Percentiles rank a stretch among this genome's conserved stretches.
Conservation (phyloP, 2,113 vertebrate species). For the Zingel zingel region DNA sequence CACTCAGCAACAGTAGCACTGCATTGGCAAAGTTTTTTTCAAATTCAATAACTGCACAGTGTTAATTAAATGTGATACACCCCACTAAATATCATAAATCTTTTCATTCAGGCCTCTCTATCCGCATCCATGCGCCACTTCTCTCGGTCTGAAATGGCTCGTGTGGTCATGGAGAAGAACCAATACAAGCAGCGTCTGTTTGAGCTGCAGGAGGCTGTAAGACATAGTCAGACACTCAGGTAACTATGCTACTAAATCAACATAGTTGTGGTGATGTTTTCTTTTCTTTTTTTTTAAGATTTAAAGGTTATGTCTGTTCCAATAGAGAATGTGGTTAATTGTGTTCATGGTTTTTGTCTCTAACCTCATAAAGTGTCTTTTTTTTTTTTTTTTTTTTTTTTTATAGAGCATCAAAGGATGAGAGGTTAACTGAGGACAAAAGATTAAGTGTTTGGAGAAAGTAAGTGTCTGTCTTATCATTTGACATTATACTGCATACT, state of each 20-base stretch:
- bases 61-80: background rate
- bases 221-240: constrained; percentile 77
- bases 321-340: background rate
- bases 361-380: background rate
- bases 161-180: constrained; percentile 88
- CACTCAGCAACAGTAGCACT: background rate
- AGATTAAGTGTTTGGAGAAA: constrained; percentile 82
- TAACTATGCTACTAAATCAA: constrained; percentile 26
- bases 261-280: no score
- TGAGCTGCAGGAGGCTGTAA: constrained; percentile 84
- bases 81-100: background rate
- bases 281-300: background rate
- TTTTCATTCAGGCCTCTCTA: constrained; percentile 60
- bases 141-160: constrained; percentile 87
- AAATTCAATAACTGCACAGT: background rate
- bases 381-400: background rate
- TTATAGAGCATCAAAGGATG: constrained; percentile 79
- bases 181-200: constrained; percentile 86
- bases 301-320: background rate
- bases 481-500: background rate
- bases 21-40: background rate
- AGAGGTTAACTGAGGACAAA: constrained; percentile 73
- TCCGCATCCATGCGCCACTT: constrained; percentile 77
- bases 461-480: constrained; percentile 57
- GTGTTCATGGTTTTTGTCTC: background rate